Evolutionary conservation across 2,797 vertebrate genomes (phyloP), one percentile per base, ranked within the genome.

Genomic region (Acipenser transmontanus): DNA sequence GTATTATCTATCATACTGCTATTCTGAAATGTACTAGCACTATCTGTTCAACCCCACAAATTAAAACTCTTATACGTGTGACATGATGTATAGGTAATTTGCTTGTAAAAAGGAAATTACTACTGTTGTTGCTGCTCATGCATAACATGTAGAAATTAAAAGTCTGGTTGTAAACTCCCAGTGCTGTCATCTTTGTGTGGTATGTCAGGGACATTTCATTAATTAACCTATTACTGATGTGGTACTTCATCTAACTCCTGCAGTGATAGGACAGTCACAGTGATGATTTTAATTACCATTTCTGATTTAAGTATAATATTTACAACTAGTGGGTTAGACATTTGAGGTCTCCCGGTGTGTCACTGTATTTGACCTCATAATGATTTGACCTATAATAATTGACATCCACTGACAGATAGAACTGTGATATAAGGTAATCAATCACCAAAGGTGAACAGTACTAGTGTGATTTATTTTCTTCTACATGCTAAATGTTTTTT

Each of bases 61-160:
- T 74, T 72, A 76, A 71, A 68, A 61, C 65, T 66, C 10, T 70
- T 65, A 6, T 61, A 54, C 49, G 4, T 47, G 54, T 68, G 50
- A 65, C 8, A 0, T 76, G 77, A 81, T 82, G 83, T 79, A 73
- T 81, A 75, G 79, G 70, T 74, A 74, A 73, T 69, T 75, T 10
- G 13, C 68, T 79, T 81, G 75, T 79, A 67, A 72, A 71, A 70
- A 77, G 65, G 63, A 83, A 85, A 81, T 80, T 60, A 67, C 63
- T 77, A 68, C 70, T 81, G 72, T 77, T 79, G 64, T 81, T 84
- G 79, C 76, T 79, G 71, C 60, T 70, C 76, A 70, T 69, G 76
- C 78, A 74, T 80, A 80, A 47, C 76, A 66, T 68, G 69, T 81
- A 69, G 72, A 81, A 85, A 87, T 86, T 84, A 82, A 87, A 80